Evolutionary conservation across 2,888 invertebrate species (phyloP).

Genomic region (Eristalis tenax): DNA sequence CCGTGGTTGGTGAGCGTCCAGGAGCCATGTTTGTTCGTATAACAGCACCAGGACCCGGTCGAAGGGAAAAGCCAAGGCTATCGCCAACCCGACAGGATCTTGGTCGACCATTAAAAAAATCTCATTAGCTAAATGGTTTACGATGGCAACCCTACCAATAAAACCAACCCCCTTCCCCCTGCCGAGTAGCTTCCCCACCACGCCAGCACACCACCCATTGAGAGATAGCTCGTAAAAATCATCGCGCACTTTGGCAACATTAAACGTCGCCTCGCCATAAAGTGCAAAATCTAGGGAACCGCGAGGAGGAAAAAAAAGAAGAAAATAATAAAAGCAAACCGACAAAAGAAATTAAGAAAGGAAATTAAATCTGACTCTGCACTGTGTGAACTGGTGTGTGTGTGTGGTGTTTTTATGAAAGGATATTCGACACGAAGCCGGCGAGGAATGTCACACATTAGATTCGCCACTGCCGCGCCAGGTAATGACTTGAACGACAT

Average conservation of each 20-base stretch:
- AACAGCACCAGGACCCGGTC: no score
- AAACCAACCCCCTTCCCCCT: constrained; percentile 13
- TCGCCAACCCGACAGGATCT: constrained; percentile 23
- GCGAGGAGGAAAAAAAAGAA: constrained; percentile 37
- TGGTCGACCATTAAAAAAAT: constrained; percentile 52
- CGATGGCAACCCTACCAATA: constrained; percentile 72
- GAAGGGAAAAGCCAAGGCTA: constrained; percentile 9
- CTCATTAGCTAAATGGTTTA: constrained; percentile 75
- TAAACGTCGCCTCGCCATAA: constrained; percentile 62
- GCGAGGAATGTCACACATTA: constrained; percentile 38
- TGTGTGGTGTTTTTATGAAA: constrained; percentile 47
- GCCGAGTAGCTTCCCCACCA: neutral
- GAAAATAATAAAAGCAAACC: neutral
- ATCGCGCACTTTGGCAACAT: constrained; percentile 68
- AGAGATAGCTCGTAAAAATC: constrained; percentile 67
- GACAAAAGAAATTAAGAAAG: constrained; percentile 45
- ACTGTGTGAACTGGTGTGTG: neutral
- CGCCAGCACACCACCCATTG: neutral
- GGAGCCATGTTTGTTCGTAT: neutral
- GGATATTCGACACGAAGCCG: constrained; percentile 49
- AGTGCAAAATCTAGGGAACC: constrained; percentile 60
- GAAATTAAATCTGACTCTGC: constrained; percentile 62
- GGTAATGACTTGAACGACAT: constrained; percentile 63
- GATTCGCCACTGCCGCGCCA: constrained; percentile 43
- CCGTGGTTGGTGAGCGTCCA: constrained; percentile 5